These are phyloP conservation scores for Eumacrocentrus americanus DNA, from an alignment of 2,888 invertebrate genomes.

Conservation along the genomic window DNA sequence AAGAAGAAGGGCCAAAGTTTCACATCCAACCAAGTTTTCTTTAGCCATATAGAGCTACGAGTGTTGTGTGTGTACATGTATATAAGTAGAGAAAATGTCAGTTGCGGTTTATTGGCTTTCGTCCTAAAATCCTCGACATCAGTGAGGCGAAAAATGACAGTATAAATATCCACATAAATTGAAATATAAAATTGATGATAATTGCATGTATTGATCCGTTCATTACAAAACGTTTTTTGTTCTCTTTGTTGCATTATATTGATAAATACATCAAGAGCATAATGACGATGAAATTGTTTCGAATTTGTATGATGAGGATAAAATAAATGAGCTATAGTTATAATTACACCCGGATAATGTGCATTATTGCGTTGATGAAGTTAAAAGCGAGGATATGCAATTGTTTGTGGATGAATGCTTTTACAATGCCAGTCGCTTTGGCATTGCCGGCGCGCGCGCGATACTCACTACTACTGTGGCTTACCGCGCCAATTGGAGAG, in stretches of 20 bases:
- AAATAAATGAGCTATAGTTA: background rate
- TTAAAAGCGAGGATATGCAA: background rate
- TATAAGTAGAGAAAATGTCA: slow-evolving; percentile 22
- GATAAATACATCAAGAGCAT: no score
- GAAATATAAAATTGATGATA: no score
- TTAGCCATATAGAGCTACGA: slow-evolving; percentile 17
- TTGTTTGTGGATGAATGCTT: slow-evolving; percentile 23
- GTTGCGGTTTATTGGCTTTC: slow-evolving; percentile 22
- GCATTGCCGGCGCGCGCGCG: background rate
- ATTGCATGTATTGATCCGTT: no score
- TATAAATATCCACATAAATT: background rate
- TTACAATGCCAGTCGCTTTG: slow-evolving; percentile 16
- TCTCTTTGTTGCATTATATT: no score
- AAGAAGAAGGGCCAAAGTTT: slow-evolving; percentile 30
- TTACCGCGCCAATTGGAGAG: slow-evolving; percentile 20
- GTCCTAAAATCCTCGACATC: slow-evolving; percentile 2
- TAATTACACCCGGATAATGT: background rate
- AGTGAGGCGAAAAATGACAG: background rate
- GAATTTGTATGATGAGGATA: no score
- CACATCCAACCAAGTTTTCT: slow-evolving; percentile 31
- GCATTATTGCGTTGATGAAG: background rate
- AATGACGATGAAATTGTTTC: no score
- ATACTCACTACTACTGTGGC: slow-evolving; percentile 6
- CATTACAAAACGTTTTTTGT: no score
- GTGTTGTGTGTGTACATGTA: no score